These are phyloP conservation scores for Alethe diademata DNA, from an alignment of 2,113 vertebrate species.

Conservation along the genomic window DNA sequence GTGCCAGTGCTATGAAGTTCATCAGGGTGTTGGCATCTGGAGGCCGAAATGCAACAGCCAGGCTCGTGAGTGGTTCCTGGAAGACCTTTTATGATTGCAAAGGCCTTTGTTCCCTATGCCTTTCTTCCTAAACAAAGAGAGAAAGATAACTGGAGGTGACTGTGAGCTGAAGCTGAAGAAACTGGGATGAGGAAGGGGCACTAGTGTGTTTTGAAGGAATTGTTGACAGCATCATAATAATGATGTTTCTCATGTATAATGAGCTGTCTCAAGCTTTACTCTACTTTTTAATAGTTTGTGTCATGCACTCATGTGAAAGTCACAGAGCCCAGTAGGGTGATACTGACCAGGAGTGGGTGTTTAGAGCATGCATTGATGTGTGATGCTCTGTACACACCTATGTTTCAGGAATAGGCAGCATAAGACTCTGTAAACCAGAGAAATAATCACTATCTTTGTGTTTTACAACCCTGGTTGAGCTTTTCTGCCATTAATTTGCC, in stretches of 20 bases:
- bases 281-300: not conserved
- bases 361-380: not conserved
- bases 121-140: not conserved
- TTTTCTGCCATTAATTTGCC: not conserved
- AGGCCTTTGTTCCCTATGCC: not conserved
- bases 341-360: not conserved
- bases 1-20: slow-evolving; percentile 88
- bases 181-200: not conserved
- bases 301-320: not conserved
- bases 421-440: not conserved
- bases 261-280: not conserved
- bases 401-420: not conserved
- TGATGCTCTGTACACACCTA: not conserved
- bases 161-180: not conserved
- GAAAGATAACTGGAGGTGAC: not conserved
- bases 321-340: not conserved
- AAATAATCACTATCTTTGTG: not conserved
- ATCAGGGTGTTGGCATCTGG: slow-evolving; percentile 88
- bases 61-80: slow-evolving; percentile 79
- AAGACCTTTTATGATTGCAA: not conserved
- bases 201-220: not conserved
- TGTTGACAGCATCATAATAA: not conserved
- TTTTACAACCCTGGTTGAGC: not conserved
- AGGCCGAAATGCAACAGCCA: slow-evolving; percentile 86
- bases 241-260: not conserved